Conservation (phyloP, 2,797 vertebrate species). For the Anguilla obscura region DNA sequence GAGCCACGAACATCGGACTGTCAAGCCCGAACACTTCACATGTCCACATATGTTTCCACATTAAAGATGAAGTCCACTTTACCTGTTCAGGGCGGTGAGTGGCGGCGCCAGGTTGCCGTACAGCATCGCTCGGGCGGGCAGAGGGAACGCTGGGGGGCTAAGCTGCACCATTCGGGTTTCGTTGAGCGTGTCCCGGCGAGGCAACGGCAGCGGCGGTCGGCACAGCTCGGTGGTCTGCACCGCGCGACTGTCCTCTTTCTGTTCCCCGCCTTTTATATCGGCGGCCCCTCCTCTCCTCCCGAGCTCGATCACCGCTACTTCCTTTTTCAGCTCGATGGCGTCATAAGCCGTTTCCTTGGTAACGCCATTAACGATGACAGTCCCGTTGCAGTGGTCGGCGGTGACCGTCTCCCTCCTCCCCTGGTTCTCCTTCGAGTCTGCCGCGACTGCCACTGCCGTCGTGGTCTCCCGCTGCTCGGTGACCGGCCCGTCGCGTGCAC, state of each 20-base stretch:
- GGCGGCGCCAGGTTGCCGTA: slow-evolving; percentile 77
- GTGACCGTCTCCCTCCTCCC: slow-evolving; percentile 45
- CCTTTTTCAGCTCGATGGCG: slow-evolving; percentile 60
- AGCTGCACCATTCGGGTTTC: slow-evolving; percentile 85
- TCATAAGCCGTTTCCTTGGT: slow-evolving; percentile 71
- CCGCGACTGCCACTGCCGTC: slow-evolving; percentile 56
- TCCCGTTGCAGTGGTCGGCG: slow-evolving; percentile 45
- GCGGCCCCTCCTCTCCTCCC: slow-evolving; percentile 70
- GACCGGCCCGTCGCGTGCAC: slow-evolving; percentile 32
- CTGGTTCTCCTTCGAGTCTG: slow-evolving; percentile 8
- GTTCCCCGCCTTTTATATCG: slow-evolving; percentile 78
- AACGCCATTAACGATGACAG: slow-evolving; percentile 67
- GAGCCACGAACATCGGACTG: no score
- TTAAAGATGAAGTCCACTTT: not conserved
- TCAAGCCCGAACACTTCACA: not conserved
- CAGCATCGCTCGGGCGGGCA: slow-evolving; percentile 74
- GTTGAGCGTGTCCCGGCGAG: slow-evolving; percentile 59
- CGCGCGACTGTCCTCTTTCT: slow-evolving; percentile 69
- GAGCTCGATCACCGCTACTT: slow-evolving; percentile 73
- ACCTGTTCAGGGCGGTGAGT: slow-evolving; percentile 64
- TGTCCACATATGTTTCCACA: no score
- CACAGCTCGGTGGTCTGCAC: slow-evolving; percentile 78
- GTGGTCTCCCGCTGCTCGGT: slow-evolving; percentile 61
- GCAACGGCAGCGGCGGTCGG: slow-evolving; percentile 65
- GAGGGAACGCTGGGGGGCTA: slow-evolving; percentile 77